Percentiles rank a stretch among this genome's conserved stretches.
Conservation (phyloP, 2,797 vertebrate species). For the Avahi laniger region DNA sequence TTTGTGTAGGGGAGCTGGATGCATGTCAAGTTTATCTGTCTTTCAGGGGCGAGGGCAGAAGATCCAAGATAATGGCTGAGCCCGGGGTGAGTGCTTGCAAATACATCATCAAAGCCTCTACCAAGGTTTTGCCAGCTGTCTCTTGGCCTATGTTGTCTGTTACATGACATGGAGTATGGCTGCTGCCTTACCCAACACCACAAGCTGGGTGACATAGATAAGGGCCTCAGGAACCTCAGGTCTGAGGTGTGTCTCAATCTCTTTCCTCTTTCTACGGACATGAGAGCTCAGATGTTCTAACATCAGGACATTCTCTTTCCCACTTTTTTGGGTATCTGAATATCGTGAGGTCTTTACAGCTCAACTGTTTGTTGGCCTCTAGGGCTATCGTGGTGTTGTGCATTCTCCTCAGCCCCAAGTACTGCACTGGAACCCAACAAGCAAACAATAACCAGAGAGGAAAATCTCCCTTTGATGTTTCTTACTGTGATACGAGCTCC, state of each 20-base stretch:
- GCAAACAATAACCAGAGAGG: not conserved
- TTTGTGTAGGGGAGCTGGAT: not conserved
- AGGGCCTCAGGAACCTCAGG: not conserved
- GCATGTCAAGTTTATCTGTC: not conserved
- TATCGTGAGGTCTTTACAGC: not conserved
- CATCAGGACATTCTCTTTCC: not conserved
- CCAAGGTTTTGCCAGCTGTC: not conserved
- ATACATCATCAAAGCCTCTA: not conserved
- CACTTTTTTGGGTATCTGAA: not conserved
- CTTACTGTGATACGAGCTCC: not conserved
- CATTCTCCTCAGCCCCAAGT: not conserved
- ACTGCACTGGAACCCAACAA: not conserved
- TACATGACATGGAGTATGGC: not conserved
- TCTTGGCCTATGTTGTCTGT: not conserved
- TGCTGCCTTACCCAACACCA: not conserved
- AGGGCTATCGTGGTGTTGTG: not conserved
- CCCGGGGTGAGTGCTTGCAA: not conserved
- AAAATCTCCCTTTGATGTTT: conserved; percentile 12
- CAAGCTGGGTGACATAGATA: not conserved
- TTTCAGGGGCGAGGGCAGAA: not conserved
- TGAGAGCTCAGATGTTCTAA: not conserved
- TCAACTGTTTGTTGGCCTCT: not conserved
- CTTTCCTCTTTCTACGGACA: not conserved
- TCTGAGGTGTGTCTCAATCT: not conserved
- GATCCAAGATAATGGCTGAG: not conserved